Base-by-base conservation (phyloP, 1,140 invertebrate species). In the Orchestia grillus region DNA sequence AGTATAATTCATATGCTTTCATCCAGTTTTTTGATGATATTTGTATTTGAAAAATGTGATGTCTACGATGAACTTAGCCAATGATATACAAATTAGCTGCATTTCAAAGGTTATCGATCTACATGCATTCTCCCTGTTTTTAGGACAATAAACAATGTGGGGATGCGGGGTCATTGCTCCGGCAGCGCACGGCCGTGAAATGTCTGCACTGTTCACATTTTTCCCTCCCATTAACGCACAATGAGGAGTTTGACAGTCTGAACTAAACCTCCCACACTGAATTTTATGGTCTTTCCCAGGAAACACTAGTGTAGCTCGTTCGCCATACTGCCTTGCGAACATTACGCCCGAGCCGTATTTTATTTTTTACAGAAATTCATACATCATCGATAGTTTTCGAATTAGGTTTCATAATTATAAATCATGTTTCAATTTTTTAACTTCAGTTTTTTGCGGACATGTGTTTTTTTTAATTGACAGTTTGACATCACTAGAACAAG, bases 171-270 rank as follows among this genome's bases (percentile, higher is more conserved):
- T 94, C 92, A 47, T 45, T 47, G 92, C 92, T n/a, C 92, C 44
- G 6, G 92, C 3, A 45, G 6, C 40, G 40, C 92, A 40, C 44
- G 92, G 43, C 92, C 92, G 36, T 94, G 92, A 94, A 94, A 94
- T 47, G 44, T 94, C 92, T 47, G 44, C 41, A 45, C 92, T 47
- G 92, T 16, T 44, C 41, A 47, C n/a, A 45, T 44, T 47, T n/a
- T 94, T 94, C 92, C 44, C 43, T 94, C 8, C 11, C 43, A 94
- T 94, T 94, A 94, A 8, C 36, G 92, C 92, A 94, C 44, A 36
- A 45, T n/a, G 41, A 43, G n/a, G 47, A 53, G 47, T 53, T 53
- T 53, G 47, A 53, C 47, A 53, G 47, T 53, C 47, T 53, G 47
- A 53, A 8, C 47, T 53, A 53, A 53, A 53, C 19, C 47, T 53